These are phyloP conservation scores for Ceyx cyanopectus DNA, from an alignment of 2,113 vertebrate species.

Conservation along the genomic window DNA sequence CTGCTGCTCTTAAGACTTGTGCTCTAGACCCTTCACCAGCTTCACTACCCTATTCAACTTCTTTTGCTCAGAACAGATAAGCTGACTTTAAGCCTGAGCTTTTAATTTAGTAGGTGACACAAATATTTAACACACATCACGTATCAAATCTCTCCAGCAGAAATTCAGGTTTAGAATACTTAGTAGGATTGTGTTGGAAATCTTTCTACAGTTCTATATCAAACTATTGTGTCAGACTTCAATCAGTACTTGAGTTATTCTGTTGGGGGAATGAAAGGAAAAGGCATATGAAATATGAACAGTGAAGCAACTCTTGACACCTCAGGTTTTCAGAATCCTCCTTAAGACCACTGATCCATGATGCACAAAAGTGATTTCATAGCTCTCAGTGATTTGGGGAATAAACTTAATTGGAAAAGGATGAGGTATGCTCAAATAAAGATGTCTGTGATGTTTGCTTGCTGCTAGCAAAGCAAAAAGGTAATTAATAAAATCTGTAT, in stretches of 20 bases:
- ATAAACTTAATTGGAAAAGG: background rate
- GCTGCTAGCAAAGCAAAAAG: background rate
- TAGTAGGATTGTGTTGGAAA: background rate
- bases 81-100: background rate
- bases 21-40: no score
- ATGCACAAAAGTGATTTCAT: background rate
- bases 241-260: background rate
- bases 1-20: no score
- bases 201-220: background rate
- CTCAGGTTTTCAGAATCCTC: background rate
- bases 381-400: background rate
- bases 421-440: background rate
- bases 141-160: background rate
- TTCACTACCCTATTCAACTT: background rate
- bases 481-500: background rate
- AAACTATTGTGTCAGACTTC: background rate
- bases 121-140: background rate
- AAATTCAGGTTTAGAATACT: background rate
- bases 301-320: background rate
- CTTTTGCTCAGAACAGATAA: background rate
- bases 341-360: background rate
- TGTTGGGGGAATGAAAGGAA: fast-evolving
- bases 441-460: background rate
- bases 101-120: background rate
- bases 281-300: background rate